Conservation (phyloP, 2,113 vertebrate genomes). For the Mesoclemmys tuberculata region DNA sequence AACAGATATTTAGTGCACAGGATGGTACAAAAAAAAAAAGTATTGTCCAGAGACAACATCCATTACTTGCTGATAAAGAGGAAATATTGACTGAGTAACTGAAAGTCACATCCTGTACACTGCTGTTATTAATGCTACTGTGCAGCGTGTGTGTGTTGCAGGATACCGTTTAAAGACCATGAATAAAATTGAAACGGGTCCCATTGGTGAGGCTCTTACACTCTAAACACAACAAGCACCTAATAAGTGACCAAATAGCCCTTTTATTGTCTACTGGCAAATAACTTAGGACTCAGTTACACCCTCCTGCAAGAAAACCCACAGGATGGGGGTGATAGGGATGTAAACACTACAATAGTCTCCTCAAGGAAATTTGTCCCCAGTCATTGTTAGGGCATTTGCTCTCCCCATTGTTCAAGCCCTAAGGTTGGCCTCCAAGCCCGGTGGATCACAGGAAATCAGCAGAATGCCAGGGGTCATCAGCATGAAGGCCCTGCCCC, state of each 20-base stretch:
- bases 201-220: background rate
- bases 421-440: too few species aligned
- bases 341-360: background rate
- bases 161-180: background rate
- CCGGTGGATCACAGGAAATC: background rate
- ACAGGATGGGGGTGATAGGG: background rate
- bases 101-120: background rate
- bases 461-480: background rate
- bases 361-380: background rate
- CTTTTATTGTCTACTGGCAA: background rate
- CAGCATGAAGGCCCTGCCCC: background rate
- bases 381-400: background rate
- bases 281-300: background rate
- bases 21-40: background rate
- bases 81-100: background rate
- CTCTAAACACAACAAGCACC: background rate
- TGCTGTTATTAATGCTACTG: background rate
- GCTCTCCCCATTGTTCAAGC: background rate
- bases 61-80: background rate
- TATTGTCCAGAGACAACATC: background rate
- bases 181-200: background rate
- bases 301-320: background rate
- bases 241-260: background rate
- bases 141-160: background rate
- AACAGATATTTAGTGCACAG: fast-evolving